phyloP scores from a whole-genome alignment of 2,888 invertebrate genomes.

The Beris morrisii region DNA sequence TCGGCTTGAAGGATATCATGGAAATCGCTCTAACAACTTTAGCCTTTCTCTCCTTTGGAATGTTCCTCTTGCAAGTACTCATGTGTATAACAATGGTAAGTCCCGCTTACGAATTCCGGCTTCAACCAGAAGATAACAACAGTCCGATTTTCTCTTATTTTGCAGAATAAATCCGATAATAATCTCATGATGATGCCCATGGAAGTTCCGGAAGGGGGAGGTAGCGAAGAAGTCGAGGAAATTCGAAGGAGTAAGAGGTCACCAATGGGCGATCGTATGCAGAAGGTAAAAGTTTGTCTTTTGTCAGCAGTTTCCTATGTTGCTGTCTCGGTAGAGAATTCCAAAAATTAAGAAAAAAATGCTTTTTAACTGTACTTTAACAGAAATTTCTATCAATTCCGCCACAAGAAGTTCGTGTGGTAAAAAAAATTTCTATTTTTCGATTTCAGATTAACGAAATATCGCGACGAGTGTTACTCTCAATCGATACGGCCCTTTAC shows the following conservation, averaged over 20 bases:
- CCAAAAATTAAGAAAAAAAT: too few relatives aligned
- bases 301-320: too few relatives aligned
- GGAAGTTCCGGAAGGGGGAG: slow-evolving; percentile 44
- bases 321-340: too few relatives aligned
- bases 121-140: too few relatives aligned
- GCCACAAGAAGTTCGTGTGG: too few relatives aligned
- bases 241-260: slow-evolving; percentile 45
- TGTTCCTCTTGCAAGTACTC: slow-evolving; percentile 76
- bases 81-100: slow-evolving; percentile 67
- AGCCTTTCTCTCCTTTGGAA: slow-evolving; percentile 78
- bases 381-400: too few relatives aligned
- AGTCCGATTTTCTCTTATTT: neutral
- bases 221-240: slow-evolving; percentile 49
- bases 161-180: slow-evolving; percentile 45
- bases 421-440: too few relatives aligned
- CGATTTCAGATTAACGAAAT: slow-evolving; percentile 57
- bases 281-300: slow-evolving; percentile 36
- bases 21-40: slow-evolving; percentile 80
- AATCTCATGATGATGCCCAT: slow-evolving; percentile 57
- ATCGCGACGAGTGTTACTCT: slow-evolving; percentile 59
- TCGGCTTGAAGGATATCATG: slow-evolving; percentile 72
- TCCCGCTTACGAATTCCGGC: neutral
- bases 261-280: slow-evolving; percentile 21
- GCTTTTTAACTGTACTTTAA: too few relatives aligned
- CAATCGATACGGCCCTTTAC: slow-evolving; percentile 61